Percentiles rank a stretch among this genome's conserved stretches.
These are phyloP conservation scores for Teleogryllus oceanicus DNA, from an alignment of 2,888 invertebrate genomes.

Conservation along the genomic window DNA sequence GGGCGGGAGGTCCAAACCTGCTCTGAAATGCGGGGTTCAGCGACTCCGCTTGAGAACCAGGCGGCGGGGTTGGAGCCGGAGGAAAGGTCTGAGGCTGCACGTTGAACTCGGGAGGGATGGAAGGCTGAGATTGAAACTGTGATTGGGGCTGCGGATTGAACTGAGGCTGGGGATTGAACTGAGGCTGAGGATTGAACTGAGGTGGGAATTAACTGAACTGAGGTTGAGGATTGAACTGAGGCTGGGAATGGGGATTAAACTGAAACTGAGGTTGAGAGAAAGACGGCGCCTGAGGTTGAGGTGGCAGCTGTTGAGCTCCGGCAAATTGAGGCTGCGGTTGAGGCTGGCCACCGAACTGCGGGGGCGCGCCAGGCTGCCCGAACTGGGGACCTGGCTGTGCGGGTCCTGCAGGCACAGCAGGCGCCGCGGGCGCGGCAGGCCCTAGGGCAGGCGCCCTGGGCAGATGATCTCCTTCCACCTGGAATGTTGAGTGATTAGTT, in stretches of 20 bases:
- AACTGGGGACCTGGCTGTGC: neutral
- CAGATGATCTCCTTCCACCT: constrained; percentile 37
- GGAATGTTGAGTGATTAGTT: constrained; percentile 30
- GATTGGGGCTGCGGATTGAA: constrained; percentile 28
- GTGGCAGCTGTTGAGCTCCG: too few relatives aligned
- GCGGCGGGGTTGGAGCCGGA: neutral
- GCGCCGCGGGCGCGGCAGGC: neutral
- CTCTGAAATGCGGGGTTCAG: too few relatives aligned
- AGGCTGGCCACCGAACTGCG: neutral
- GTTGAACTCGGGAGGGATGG: neutral
- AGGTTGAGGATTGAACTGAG: neutral
- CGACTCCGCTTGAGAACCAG: too few relatives aligned
- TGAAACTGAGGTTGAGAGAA: neutral
- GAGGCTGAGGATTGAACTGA: constrained; percentile 20
- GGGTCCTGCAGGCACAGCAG: too few relatives aligned
- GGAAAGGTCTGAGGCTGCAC: constrained; percentile 25
- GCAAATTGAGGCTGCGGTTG: neutral
- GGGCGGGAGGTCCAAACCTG: constrained; percentile 22
- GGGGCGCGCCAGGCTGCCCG: neutral
- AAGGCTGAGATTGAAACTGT: constrained; percentile 24
- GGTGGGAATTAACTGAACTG: constrained; percentile 20
- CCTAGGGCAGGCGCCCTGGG: constrained; percentile 27
- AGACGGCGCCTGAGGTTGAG: neutral
- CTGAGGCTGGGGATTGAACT: constrained; percentile 32
- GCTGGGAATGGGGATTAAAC: constrained; percentile 21